These are phyloP conservation scores for Apocrypta bakeri DNA, from an alignment of 1,140 invertebrate species.

Conservation along the genomic window DNA sequence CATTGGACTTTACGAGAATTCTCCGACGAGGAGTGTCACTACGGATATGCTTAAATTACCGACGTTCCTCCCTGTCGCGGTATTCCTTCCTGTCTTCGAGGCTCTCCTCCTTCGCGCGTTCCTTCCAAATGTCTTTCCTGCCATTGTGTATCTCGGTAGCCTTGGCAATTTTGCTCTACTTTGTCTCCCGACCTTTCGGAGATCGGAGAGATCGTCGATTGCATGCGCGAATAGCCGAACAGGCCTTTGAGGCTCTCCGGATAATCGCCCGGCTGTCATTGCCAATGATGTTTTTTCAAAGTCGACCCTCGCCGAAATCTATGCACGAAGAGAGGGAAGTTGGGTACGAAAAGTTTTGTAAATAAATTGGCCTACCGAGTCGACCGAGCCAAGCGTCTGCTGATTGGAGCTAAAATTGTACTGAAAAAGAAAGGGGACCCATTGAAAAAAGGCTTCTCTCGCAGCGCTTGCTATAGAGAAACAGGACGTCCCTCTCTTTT, in stretches of 20 bases:
- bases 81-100: constrained; percentile 17
- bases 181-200: not conserved
- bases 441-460: constrained; percentile 13
- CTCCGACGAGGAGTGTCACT: constrained; percentile 2
- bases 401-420: constrained; percentile 28
- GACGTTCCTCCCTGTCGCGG: not conserved
- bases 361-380: not conserved
- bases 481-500: constrained; percentile 35
- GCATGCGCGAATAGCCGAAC: too few species aligned
- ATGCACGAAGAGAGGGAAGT: too few species aligned
- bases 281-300: too few species aligned
- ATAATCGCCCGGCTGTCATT: too few species aligned
- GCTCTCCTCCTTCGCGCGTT: not conserved
- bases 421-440: not conserved
- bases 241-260: too few species aligned
- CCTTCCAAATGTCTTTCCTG: constrained; percentile 20
- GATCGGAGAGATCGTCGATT: too few species aligned
- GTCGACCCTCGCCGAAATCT: too few species aligned
- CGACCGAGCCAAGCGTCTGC: not conserved
- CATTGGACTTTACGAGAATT: constrained; percentile 14
- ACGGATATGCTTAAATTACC: constrained; percentile 26
- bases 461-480: constrained; percentile 11
- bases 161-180: not conserved
- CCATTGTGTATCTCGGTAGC: not conserved
- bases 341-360: not conserved